Percentiles rank a stretch among this genome's conserved stretches.
Conservation (phyloP, 2,113 vertebrate genomes). For the Misgurnus mizolepis region DNA sequence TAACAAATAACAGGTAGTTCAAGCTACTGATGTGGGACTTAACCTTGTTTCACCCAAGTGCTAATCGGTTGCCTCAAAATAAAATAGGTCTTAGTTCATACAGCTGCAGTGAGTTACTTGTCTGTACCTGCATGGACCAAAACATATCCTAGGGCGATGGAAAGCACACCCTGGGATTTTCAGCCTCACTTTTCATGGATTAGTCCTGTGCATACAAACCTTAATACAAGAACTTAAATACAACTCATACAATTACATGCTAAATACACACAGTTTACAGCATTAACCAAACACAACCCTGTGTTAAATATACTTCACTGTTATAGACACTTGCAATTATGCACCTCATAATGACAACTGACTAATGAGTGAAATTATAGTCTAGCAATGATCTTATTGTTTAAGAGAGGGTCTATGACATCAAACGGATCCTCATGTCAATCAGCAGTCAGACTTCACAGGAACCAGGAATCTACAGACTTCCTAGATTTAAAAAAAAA, state of each 20-base stretch:
- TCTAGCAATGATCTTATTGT: neutral
- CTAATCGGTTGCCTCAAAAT: conserved; percentile 37
- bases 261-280: too few species aligned
- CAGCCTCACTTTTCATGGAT: conserved; percentile 1
- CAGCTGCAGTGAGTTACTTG: conserved; percentile 39
- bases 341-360: neutral
- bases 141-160: conserved; percentile 16
- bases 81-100: neutral
- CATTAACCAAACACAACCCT: neutral
- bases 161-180: neutral
- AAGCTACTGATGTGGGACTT: conserved; percentile 58
- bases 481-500: conserved; percentile 50
- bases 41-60: conserved; percentile 36
- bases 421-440: conserved; percentile 28
- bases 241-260: too few species aligned
- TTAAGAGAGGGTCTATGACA: conserved; percentile 1
- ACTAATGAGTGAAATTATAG: neutral
- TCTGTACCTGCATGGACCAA: conserved; percentile 46
- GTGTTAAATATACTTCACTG: neutral
- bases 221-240: neutral
- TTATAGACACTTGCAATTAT: neutral
- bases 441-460: conserved; percentile 31
- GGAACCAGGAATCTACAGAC: conserved; percentile 46
- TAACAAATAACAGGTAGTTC: conserved; percentile 12
- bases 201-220: conserved; percentile 1